phyloP scores from a whole-genome alignment of 2,113 vertebrate genomes.

The Pan paniscus region DNA sequence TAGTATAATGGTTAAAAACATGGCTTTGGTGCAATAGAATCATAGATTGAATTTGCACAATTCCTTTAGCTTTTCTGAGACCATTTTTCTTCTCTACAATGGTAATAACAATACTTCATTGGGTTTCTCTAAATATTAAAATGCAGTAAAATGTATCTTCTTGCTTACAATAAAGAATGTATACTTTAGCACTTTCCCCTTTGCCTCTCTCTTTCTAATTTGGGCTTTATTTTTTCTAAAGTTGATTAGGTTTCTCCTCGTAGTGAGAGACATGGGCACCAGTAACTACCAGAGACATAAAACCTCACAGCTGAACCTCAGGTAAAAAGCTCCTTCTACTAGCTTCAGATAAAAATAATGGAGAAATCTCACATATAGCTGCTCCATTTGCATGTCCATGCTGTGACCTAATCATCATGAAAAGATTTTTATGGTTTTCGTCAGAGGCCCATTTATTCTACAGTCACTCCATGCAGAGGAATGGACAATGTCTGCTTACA shows the following conservation, averaged over 20 bases:
- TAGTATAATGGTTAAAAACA: background rate
- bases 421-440: background rate
- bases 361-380: background rate
- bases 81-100: background rate
- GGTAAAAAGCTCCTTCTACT: background rate
- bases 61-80: background rate
- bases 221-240: background rate
- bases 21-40: background rate
- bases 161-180: background rate
- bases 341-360: background rate
- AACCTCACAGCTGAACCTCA: background rate
- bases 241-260: background rate
- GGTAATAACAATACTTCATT: background rate
- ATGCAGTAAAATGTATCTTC: background rate
- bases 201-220: background rate
- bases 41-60: background rate
- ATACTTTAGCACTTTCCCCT: background rate
- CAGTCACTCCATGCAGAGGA: background rate
- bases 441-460: background rate
- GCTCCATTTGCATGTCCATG: background rate
- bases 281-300: background rate
- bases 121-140: background rate
- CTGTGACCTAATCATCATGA: background rate
- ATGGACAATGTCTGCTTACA: background rate
- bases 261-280: background rate